Base-by-base conservation (phyloP, 2,888 invertebrate species). In the Deladenus siricidicola region DNA sequence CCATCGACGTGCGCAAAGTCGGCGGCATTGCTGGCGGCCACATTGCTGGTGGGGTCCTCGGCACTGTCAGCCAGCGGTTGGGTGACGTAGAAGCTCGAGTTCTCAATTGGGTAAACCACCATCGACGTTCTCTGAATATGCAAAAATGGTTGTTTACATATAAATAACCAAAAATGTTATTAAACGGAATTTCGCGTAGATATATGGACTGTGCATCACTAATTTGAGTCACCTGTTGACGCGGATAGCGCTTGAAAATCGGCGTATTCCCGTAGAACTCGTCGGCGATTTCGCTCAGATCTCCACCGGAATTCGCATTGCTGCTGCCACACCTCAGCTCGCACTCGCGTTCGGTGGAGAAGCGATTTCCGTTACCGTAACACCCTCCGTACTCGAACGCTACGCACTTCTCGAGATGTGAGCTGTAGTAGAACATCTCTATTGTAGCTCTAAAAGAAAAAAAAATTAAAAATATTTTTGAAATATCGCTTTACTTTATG, bases 341-440 rank as follows among this genome's bases (percentile, higher is more conserved):
- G 57, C 74, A 74, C 10, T 69, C 64, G n/a, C 64, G 63, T 3
- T 54, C 6, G 4, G 62, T 62, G 8, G 53, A 61, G 60, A 74
- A 74, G 14, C 71, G 65, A 55, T 74, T 74, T 14, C 62, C 66
- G 52, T 73, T 74, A 54, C 74, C 74, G 23, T 62, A 69, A 55
- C 74, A 74, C 21, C 74, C 74, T 29, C 71, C 70, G 48, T 72
- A 73, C 59, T 64, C 65, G 64, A 73, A 74, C 21, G 58, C 61
- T 8, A 62, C 62, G 49, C 74, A 74, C 29, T 45, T 49, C 6
- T 60, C 62, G 10, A 42, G 29, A 2, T 42, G 2, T 6, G 61
- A 6, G 43, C 68, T 65, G 54, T 57, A 70, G 58, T 65, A 70
- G 61, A 45, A 70, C 21, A 29, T 29, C 17, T 26, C n/a, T 30